A percentile compares a stretch with the other conserved stretches of the same genome.
phyloP scores from a whole-genome alignment of 2,888 invertebrate genomes.

The Hanleya hanleyi region DNA sequence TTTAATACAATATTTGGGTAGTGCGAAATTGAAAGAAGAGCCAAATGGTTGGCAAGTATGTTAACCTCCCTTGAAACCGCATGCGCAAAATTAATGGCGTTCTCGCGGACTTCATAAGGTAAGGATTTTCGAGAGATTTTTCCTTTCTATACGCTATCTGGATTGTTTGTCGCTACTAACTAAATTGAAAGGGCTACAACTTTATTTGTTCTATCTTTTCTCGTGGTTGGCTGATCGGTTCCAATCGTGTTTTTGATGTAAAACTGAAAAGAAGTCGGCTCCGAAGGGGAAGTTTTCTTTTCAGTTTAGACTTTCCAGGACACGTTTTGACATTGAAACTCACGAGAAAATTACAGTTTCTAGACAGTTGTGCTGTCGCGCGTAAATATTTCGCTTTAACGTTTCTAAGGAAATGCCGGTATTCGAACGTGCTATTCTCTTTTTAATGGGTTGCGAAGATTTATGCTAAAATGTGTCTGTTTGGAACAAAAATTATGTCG shows the following conservation, averaged over 20 bases:
- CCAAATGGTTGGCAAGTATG: background rate
- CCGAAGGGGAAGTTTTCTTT: background rate
- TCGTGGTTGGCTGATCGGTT: background rate
- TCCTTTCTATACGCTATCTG: background rate
- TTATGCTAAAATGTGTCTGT: too few relatives aligned
- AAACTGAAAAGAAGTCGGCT: background rate
- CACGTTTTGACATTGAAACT: background rate
- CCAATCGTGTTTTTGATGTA: background rate
- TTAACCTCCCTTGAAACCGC: background rate
- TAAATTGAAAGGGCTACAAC: background rate
- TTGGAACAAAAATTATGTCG: constrained; percentile 1
- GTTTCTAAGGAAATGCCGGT: too few relatives aligned
- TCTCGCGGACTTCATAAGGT: constrained; percentile 4
- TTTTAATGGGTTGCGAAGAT: too few relatives aligned
- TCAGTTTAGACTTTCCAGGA: background rate
- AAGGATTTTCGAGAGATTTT: background rate
- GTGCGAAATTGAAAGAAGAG: background rate
- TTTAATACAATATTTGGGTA: background rate
- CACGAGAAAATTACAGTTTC: background rate
- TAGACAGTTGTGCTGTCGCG: too few relatives aligned
- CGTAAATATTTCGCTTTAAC: too few relatives aligned
- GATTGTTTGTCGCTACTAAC: background rate
- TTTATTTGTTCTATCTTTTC: constrained; percentile 3
- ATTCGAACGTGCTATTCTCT: too few relatives aligned
- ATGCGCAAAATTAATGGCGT: constrained; percentile 7